These are phyloP conservation scores for Euthynnus affinis DNA, from an alignment of 2,797 vertebrate genomes.

Conservation along the genomic window DNA sequence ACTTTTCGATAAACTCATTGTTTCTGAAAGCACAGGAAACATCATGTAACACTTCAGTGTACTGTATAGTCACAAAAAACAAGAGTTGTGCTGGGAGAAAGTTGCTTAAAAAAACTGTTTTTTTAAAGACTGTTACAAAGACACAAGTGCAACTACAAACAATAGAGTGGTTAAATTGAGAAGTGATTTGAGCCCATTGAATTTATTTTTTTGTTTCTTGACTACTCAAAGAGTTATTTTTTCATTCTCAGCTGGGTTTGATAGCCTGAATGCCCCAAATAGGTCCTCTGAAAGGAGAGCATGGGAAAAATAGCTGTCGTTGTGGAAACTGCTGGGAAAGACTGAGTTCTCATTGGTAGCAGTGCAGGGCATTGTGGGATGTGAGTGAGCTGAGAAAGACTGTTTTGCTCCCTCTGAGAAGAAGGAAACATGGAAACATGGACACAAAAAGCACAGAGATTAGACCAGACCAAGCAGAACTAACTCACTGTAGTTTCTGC, in stretches of 20 bases:
- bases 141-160: conserved; percentile 40
- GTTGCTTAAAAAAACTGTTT: conserved; percentile 30
- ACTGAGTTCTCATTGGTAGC: conserved; percentile 70
- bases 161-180: conserved; percentile 53
- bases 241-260: conserved; percentile 65
- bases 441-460: conserved; percentile 55
- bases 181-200: conserved; percentile 49
- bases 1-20: conserved; percentile 65
- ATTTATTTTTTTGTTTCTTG: conserved; percentile 40
- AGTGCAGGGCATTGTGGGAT: conserved; percentile 73
- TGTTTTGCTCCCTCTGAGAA: conserved; percentile 64
- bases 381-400: conserved; percentile 60
- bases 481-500: conserved; percentile 43
- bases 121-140: conserved; percentile 38
- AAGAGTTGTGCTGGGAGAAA: conserved; percentile 32
- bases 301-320: conserved; percentile 79
- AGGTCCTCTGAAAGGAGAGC: conserved; percentile 74
- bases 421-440: conserved; percentile 67
- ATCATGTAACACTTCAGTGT: conserved; percentile 53
- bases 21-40: conserved; percentile 68
- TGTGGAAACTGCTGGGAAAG: conserved; percentile 78
- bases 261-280: conserved; percentile 75
- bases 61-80: conserved; percentile 23
- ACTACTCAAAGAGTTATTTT: conserved; percentile 54
- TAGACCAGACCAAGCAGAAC: conserved; percentile 58